Conservation (phyloP, 2,113 vertebrate genomes). For the Circaetus cinerascens region DNA sequence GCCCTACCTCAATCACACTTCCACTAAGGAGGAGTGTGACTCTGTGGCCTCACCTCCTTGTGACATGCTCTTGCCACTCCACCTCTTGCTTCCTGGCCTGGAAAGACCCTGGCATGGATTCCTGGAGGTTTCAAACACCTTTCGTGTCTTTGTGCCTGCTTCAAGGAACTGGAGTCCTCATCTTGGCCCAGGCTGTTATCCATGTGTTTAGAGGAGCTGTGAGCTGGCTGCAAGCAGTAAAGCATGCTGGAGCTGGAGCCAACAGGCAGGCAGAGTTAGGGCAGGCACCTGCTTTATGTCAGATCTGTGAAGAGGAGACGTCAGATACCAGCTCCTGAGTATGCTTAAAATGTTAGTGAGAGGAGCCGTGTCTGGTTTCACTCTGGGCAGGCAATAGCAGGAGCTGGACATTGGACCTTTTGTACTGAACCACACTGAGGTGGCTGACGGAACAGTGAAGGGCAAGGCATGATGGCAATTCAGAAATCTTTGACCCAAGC, state of each 20-base stretch:
- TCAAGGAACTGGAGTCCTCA: neutral
- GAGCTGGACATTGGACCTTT: neutral
- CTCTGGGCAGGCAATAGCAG: neutral
- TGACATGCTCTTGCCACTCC: neutral
- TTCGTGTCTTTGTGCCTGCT: fast-evolving
- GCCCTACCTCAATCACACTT: neutral
- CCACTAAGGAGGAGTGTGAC: neutral
- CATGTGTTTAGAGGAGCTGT: neutral
- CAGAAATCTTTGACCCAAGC: neutral
- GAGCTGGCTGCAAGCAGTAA: neutral
- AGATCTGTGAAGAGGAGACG: neutral
- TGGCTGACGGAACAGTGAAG: fast-evolving
- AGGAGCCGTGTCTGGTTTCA: neutral
- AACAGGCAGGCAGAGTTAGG: neutral
- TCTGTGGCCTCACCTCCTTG: neutral
- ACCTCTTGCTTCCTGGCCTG: neutral
- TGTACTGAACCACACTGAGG: neutral
- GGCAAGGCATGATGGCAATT: neutral
- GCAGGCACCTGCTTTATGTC: neutral
- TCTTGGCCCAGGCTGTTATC: fast-evolving
- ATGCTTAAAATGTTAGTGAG: neutral
- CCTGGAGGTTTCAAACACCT: neutral
- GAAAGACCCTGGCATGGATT: neutral
- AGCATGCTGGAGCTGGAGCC: neutral
- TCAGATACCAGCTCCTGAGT: neutral